Conservation (phyloP, 2,888 invertebrate species). For the Hipparchia sbordonii region DNA sequence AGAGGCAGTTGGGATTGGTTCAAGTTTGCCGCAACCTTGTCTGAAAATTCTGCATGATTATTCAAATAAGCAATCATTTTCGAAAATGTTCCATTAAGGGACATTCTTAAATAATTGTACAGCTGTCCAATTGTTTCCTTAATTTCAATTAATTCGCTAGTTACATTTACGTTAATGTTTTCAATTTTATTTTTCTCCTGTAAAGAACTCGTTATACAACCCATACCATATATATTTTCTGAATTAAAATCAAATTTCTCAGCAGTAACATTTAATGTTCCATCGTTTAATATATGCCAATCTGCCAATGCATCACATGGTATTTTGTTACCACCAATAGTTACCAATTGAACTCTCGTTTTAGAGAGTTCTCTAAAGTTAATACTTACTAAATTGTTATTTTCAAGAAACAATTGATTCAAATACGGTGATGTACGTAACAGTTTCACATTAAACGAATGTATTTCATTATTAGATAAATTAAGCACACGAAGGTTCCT, state of each 20-base stretch:
- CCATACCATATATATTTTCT: constrained; percentile 38
- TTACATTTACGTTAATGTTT: constrained; percentile 17
- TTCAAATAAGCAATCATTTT: constrained; percentile 5
- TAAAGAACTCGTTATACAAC: constrained; percentile 25
- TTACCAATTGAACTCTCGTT: constrained; percentile 26
- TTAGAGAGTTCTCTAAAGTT: constrained; percentile 20
- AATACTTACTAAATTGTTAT: constrained; percentile 35
- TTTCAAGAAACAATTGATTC: constrained; percentile 30
- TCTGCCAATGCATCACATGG: constrained; percentile 31
- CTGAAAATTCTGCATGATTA: background rate
- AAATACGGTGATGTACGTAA: constrained; percentile 31
- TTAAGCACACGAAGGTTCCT: constrained; percentile 33
- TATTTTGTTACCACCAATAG: constrained; percentile 37
- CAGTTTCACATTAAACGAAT: constrained; percentile 27
- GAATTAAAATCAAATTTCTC: constrained; percentile 29
- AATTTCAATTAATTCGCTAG: constrained; percentile 14
- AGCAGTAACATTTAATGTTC: constrained; percentile 27
- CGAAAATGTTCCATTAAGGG: constrained; percentile 14
- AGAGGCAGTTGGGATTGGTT: constrained; percentile 9
- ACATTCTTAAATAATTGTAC: constrained; percentile 18
- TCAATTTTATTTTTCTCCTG: constrained; percentile 1
- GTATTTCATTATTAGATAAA: constrained; percentile 37
- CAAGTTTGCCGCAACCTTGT: background rate
- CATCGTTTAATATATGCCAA: constrained; percentile 18
- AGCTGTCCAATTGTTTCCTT: constrained; percentile 13